Percentiles rank a stretch among this genome's conserved stretches.
Evolutionary conservation across 2,888 invertebrate species (phyloP).

Genomic region (Drosophila meridiana): DNA sequence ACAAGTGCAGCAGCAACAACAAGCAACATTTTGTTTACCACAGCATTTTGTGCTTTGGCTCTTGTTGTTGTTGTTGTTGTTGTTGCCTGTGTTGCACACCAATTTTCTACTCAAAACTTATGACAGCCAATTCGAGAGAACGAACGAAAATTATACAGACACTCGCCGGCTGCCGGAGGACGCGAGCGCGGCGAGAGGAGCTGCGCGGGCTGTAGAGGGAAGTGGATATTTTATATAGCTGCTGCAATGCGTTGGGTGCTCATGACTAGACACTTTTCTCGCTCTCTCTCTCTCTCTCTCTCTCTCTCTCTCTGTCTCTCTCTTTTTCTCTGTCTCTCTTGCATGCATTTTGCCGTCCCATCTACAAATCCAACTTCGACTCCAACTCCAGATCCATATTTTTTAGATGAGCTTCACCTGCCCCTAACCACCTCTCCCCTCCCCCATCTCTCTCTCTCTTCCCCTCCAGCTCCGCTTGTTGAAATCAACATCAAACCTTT

Average conservation of each 20-base stretch:
- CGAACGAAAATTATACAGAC: constrained; percentile 80
- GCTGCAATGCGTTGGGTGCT: constrained; percentile 23
- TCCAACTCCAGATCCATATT: constrained; percentile 54
- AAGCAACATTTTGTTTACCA: constrained; percentile 25
- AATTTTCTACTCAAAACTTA: constrained; percentile 82
- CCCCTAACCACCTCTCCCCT: not conserved
- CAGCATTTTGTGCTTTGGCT: constrained; percentile 38
- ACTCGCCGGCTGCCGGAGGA: constrained; percentile 46
- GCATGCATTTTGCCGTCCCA: constrained; percentile 24
- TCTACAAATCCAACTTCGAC: constrained; percentile 37
- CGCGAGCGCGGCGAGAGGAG: not conserved
- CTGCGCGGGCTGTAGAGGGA: not conserved
- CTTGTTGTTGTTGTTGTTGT: constrained; percentile 28
- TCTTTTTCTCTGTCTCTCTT: not conserved
- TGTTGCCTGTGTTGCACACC: constrained; percentile 76
- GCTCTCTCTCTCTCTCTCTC: not conserved
- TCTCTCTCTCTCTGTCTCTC: not conserved
- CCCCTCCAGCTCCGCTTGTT: constrained; percentile 55
- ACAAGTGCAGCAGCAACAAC: constrained; percentile 42
- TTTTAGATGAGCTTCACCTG: constrained; percentile 15
- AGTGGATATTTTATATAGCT: constrained; percentile 21
- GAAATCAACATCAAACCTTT: constrained; percentile 82
- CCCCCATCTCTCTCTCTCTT: not conserved
- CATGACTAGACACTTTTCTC: constrained; percentile 55
- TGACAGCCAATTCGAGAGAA: constrained; percentile 82